A percentile compares a stretch with the other conserved stretches of the same genome.
Evolutionary conservation across 2,797 vertebrate species (phyloP).

Genomic region (Cossypha polioptera): DNA sequence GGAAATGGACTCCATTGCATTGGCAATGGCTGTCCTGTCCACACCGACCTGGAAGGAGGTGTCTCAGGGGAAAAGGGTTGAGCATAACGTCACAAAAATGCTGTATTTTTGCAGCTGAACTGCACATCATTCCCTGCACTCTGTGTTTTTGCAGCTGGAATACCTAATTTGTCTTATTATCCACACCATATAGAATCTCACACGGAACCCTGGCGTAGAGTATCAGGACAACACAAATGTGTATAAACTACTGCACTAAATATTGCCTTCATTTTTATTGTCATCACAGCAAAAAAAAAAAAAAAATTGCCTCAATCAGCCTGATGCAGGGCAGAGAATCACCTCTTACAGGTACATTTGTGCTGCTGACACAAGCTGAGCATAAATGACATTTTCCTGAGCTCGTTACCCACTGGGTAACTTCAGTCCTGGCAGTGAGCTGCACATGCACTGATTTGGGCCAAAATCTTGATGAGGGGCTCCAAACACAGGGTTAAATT

Average conservation of each 20-base stretch:
- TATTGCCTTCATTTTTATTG: neutral
- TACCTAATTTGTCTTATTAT: constrained; percentile 26
- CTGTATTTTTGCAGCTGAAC: constrained; percentile 53
- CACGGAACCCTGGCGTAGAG: rapidly evolving
- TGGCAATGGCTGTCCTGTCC: neutral
- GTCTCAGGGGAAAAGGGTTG: neutral
- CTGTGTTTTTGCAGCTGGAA: constrained; percentile 62
- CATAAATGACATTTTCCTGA: neutral
- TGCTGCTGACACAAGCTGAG: neutral
- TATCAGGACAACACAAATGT: neutral
- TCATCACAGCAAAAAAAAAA: rapidly evolving
- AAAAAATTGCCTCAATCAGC: neutral
- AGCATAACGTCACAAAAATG: neutral
- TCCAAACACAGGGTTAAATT: rapidly evolving
- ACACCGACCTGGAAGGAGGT: neutral
- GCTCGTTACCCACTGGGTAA: neutral
- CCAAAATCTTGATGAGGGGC: neutral
- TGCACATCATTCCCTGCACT: neutral
- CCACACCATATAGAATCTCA: neutral
- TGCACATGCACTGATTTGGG: neutral
- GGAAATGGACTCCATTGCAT: rapidly evolving
- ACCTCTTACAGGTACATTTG: rapidly evolving
- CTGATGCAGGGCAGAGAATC: neutral
- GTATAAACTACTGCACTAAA: neutral
- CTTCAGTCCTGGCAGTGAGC: neutral